These are phyloP conservation scores for Camponotus fellah DNA, from an alignment of 2,888 invertebrate genomes.

Conservation along the genomic window DNA sequence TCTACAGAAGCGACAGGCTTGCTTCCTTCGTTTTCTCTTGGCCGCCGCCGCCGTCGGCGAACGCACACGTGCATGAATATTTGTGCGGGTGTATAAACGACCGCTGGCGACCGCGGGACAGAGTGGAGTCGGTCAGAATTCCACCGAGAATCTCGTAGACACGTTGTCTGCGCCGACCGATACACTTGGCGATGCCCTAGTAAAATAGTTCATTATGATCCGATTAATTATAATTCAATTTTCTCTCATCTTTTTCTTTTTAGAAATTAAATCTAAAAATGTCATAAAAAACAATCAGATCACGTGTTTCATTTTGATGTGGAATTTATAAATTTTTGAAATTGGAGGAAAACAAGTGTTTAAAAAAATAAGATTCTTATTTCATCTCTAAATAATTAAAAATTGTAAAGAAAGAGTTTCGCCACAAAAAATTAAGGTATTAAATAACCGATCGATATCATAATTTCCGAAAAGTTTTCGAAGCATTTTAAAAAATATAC, in stretches of 20 bases:
- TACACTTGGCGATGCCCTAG: constrained; percentile 39
- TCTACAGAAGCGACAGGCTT: constrained; percentile 48
- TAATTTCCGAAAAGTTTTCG: background rate
- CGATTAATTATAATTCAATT: constrained; percentile 1
- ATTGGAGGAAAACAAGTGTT: background rate
- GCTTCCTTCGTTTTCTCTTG: constrained; percentile 43
- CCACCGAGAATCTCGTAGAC: constrained; percentile 50
- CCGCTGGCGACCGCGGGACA: constrained; percentile 19
- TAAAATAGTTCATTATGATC: constrained; percentile 6
- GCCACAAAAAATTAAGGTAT: background rate
- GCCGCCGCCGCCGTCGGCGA: background rate
- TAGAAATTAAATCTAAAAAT: background rate
- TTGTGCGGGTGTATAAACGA: constrained; percentile 6
- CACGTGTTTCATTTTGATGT: background rate
- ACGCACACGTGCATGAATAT: background rate
- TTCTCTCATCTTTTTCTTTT: background rate
- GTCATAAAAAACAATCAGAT: background rate
- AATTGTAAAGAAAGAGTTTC: background rate
- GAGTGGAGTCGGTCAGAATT: constrained; percentile 50
- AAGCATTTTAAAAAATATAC: background rate
- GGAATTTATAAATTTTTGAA: background rate
- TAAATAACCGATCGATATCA: background rate
- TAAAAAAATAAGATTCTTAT: background rate
- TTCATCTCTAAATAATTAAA: background rate
- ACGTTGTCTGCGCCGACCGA: constrained; percentile 47